Conservation (phyloP, 2,888 invertebrate species). For the Athalia rosae region DNA sequence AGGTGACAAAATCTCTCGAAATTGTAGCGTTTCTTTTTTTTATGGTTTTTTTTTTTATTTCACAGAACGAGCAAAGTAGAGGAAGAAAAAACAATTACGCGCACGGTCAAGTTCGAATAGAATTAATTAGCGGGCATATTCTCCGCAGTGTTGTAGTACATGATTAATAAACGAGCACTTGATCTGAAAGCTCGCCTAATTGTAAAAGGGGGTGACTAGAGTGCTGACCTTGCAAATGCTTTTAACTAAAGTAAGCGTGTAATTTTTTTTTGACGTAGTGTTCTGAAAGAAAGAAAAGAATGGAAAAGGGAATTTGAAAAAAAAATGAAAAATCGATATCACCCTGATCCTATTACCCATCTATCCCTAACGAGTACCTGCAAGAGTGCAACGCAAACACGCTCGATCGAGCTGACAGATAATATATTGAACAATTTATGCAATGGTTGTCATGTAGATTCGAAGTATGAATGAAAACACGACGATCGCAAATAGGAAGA, state of each 20-base stretch:
- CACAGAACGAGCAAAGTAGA: neutral
- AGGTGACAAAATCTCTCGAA: no score
- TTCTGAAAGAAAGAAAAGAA: no score
- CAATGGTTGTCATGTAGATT: no score
- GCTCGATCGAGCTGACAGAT: constrained; percentile 13
- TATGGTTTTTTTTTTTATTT: no score
- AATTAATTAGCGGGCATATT: no score
- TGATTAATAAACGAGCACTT: constrained; percentile 19
- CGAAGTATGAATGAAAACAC: neutral
- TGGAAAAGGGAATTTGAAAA: no score
- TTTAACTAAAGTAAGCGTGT: constrained; percentile 19
- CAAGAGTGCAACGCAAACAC: constrained; percentile 13
- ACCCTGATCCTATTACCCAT: no score
- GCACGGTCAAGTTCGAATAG: neutral
- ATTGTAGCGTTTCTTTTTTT: no score
- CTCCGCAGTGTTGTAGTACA: neutral
- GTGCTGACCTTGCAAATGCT: constrained; percentile 15
- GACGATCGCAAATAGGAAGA: no score
- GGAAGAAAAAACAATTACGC: neutral
- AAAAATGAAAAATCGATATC: no score
- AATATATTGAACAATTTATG: neutral
- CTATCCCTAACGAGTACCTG: no score
- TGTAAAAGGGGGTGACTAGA: neutral
- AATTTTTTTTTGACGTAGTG: neutral
- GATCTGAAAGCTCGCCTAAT: constrained; percentile 8